These are phyloP conservation scores for Heliconius hermathena DNA, from an alignment of 1,140 invertebrate genomes.

Conservation along the genomic window DNA sequence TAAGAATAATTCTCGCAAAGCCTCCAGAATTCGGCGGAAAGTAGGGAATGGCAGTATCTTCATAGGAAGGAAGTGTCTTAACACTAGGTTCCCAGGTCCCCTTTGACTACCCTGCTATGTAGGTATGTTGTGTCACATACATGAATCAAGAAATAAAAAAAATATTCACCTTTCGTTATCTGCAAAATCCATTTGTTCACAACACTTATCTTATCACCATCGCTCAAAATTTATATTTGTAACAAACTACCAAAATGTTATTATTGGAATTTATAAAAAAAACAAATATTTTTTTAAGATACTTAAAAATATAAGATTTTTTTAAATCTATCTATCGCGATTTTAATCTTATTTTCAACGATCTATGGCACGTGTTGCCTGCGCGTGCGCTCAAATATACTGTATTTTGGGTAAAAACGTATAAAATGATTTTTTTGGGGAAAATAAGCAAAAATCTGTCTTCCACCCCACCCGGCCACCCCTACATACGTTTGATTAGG, in stretches of 20 bases:
- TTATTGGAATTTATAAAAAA: background rate
- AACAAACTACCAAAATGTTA: conserved; percentile 14
- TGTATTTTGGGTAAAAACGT: conserved; percentile 78
- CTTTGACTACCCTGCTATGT: no score
- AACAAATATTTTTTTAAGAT: no score
- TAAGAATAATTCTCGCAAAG: conserved; percentile 13
- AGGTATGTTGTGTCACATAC: no score
- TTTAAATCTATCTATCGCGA: background rate
- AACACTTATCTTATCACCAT: conserved; percentile 57
- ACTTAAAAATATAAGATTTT: no score
- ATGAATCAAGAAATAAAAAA: no score
- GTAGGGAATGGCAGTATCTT: no score
- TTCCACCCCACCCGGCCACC: conserved; percentile 61
- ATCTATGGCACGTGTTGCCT: conserved; percentile 56
- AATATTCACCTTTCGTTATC: conserved; percentile 28
- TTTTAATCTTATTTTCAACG: background rate
- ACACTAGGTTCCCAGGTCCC: no score
- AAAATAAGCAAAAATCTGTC: conserved; percentile 73
- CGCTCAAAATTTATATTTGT: conserved; percentile 9
- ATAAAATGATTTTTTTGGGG: conserved; percentile 64
- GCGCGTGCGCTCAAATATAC: conserved; percentile 71
- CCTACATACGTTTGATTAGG: conserved; percentile 58
- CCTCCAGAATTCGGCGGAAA: no score
- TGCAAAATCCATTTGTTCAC: conserved; percentile 35
- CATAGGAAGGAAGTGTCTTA: no score